These are phyloP conservation scores for Speoplatyrhinus poulsoni DNA, from an alignment of 2,113 vertebrate species.

Conservation along the genomic window DNA sequence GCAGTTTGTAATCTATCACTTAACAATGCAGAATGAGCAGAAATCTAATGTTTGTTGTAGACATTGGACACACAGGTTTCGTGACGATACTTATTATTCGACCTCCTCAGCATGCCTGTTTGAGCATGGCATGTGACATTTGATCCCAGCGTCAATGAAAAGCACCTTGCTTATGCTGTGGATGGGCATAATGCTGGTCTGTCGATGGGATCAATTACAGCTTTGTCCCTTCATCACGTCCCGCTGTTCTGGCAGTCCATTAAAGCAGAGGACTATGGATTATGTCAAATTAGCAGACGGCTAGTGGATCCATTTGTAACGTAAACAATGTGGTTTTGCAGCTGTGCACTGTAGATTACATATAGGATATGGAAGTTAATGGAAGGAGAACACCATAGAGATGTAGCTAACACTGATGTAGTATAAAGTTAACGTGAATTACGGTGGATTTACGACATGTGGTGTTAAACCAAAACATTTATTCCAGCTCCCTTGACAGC, in stretches of 20 bases:
- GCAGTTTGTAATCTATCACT: too few species aligned
- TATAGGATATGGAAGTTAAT: conserved; percentile 3
- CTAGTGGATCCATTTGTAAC: conserved; percentile 29
- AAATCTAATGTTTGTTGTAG: background rate
- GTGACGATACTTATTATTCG: background rate
- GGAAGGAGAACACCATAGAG: conserved; percentile 16
- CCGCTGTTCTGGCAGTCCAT: conserved; percentile 51
- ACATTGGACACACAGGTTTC: too few species aligned
- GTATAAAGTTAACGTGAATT: conserved; percentile 18
- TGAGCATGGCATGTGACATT: conserved; percentile 20
- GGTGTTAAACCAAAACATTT: conserved; percentile 28
- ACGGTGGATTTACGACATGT: conserved; percentile 31
- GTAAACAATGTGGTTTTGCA: conserved; percentile 33
- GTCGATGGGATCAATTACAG: conserved; percentile 61
- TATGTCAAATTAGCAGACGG: conserved; percentile 35
- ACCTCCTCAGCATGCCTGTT: conserved; percentile 22
- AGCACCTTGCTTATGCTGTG: conserved; percentile 9
- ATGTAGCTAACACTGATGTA: conserved; percentile 13
- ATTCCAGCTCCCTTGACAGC: conserved; percentile 25
- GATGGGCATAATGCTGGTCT: conserved; percentile 42
- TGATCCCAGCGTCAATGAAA: conserved; percentile 41
- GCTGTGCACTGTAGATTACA: background rate
- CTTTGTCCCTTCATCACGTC: conserved; percentile 13
- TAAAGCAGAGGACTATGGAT: conserved; percentile 62
- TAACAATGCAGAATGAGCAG: background rate